phyloP scores from a whole-genome alignment of 2,888 invertebrate species.

The Amblyteles armatorius region DNA sequence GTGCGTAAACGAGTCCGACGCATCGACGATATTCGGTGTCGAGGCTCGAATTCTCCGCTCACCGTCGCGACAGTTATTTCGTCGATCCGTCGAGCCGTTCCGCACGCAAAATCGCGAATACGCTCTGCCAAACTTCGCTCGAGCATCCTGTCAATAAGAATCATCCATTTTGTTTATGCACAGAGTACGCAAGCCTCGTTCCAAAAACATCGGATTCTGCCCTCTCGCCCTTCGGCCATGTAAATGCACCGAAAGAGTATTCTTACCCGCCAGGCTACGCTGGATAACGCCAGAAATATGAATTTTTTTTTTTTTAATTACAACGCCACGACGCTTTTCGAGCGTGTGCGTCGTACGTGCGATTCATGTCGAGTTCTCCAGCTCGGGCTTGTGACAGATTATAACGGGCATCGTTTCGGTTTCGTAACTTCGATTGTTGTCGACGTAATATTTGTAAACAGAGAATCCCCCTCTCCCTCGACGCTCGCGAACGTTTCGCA shows the following conservation, averaged over 20 bases:
- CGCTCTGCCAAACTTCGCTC: constrained; percentile 2
- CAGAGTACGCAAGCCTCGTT: constrained; percentile 69
- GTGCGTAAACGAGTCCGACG: constrained; percentile 21
- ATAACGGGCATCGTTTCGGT: background rate
- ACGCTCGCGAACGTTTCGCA: background rate
- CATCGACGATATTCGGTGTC: constrained; percentile 18
- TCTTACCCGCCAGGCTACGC: background rate
- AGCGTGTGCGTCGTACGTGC: background rate
- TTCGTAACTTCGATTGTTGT: constrained; percentile 13
- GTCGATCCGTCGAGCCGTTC: background rate
- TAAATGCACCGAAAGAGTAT: constrained; percentile 3
- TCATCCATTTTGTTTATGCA: constrained; percentile 81
- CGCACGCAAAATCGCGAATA: constrained; percentile 23
- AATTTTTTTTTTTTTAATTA: background rate
- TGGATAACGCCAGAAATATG: background rate
- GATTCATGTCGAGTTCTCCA: too few relatives aligned
- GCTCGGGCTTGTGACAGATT: background rate
- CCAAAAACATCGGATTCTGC: constrained; percentile 73
- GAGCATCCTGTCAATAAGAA: constrained; percentile 71
- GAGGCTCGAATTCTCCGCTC: background rate
- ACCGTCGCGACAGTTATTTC: background rate
- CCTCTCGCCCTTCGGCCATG: constrained; percentile 27
- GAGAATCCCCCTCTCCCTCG: background rate
- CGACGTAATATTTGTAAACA: constrained; percentile 46
- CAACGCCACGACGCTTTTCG: background rate